Conservation (phyloP, 2,113 vertebrate species). For the Mus spicilegus region DNA sequence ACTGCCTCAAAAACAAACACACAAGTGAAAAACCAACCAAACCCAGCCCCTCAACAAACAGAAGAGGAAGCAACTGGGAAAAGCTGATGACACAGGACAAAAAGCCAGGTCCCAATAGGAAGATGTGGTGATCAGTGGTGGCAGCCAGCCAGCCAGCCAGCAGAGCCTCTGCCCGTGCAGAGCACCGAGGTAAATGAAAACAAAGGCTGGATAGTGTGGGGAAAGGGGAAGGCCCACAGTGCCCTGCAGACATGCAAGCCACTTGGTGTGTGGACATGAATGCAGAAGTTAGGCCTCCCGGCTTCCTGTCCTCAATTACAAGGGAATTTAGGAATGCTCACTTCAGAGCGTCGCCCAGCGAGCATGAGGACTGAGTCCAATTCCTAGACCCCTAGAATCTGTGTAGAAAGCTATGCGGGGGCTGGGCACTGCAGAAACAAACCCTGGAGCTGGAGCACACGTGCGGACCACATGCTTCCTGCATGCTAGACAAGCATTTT, state of each 20-base stretch:
- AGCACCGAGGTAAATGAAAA: neutral
- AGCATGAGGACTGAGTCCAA: neutral
- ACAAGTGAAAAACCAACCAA: neutral
- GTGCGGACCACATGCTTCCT: neutral
- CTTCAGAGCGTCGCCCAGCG: neutral
- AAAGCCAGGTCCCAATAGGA: neutral
- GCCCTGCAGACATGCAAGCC: neutral
- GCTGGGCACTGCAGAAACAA: neutral
- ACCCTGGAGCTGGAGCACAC: neutral
- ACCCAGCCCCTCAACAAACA: neutral
- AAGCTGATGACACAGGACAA: neutral
- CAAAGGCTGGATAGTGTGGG: neutral
- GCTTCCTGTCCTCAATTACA: neutral
- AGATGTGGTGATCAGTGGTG: neutral
- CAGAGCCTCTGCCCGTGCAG: neutral
- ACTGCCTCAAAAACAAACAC: neutral
- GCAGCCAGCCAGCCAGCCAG: neutral
- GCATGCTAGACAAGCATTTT: neutral
- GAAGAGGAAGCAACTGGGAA: neutral
- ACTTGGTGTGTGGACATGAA: neutral
- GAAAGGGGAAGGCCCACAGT: neutral
- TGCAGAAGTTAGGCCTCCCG: neutral
- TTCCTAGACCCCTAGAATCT: neutral
- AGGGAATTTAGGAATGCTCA: neutral
- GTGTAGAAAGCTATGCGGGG: neutral